Evolutionary conservation across 2,888 invertebrate species (phyloP), one percentile per base, ranked within the genome.

Genomic region (Drosophila pegasa): DNA sequence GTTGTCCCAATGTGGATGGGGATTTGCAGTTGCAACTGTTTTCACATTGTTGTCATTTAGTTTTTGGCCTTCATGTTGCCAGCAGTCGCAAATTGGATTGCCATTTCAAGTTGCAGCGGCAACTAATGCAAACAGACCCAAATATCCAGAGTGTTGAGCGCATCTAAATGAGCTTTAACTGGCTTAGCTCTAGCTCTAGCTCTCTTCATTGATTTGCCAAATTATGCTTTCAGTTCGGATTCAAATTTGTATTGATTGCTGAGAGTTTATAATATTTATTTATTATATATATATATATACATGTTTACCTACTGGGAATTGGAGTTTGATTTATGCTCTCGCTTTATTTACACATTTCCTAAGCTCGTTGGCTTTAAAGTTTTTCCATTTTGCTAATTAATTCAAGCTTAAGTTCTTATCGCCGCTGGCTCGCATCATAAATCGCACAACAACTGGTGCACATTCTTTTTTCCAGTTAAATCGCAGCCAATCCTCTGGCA

Each of bases 21-120:
- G 22, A 38, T 66, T 37, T 43, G 67, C 57, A 45, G 56, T 67
- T 57, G 51, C 22, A 68, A 68, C 40, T 69, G 40, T 54, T 68
- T 29, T 51, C 40, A 35, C 69, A 57, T 51, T 68, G 64, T 47
- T 47, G 37, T 27, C 52, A 52, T 63, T 62, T 52, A 45, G 67
- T 45, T 67, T 41, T 35, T 56, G 47, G 68, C 22, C 50, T 50
- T 68, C 58, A 45, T 29, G 43, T 38, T 68, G 48, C 35, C 67
- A 33, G 59, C 45, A 67, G 45, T 51, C 18, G 68, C 59, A 69
- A 59, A 58, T 67, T 68, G 68, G 58, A 50, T 66, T 68, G 47
- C 68, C 58, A 48, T 67, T 65, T 48, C 22, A 67, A 56, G 66
- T 59, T 51, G 38, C 38, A 31, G 43, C 56, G 6, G 20, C 8